Evolutionary conservation across 2,797 vertebrate species (phyloP).

Genomic region (Argyrosomus regius): DNA sequence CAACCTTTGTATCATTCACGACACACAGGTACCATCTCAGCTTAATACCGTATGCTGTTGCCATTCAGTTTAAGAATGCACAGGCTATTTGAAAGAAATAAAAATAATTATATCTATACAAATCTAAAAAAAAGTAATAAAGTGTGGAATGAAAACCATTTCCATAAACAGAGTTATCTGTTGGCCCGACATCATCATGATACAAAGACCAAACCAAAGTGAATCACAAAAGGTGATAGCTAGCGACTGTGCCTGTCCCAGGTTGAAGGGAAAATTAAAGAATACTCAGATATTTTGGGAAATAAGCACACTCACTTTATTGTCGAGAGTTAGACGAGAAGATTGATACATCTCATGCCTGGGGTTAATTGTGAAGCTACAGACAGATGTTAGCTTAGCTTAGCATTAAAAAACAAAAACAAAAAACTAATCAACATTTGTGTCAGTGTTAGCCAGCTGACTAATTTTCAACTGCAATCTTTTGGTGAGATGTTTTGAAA

Average conservation of each 20-base stretch:
- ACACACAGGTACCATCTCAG: background rate
- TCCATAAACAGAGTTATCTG: background rate
- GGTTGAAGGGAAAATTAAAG: background rate
- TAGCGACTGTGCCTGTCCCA: background rate
- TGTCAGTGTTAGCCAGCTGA: background rate
- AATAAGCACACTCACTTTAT: background rate
- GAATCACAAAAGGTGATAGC: background rate
- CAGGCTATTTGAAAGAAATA: background rate
- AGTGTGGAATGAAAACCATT: background rate
- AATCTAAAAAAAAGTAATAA: background rate
- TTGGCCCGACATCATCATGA: background rate
- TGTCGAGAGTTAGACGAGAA: background rate
- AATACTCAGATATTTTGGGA: background rate
- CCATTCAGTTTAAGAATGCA: background rate
- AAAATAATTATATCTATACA: background rate
- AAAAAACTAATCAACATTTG: too few species aligned
- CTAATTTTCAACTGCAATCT: background rate
- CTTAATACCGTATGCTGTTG: background rate
- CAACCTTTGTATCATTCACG: background rate
- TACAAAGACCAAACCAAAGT: background rate
- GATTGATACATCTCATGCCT: background rate
- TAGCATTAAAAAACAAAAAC: background rate
- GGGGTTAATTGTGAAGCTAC: background rate
- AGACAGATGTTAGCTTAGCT: slow-evolving; percentile 2
- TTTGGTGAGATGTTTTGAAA: background rate